A percentile compares a stretch with the other conserved stretches of the same genome.
These are phyloP conservation scores for Collichthys lucidus DNA, from an alignment of 2,113 vertebrate species.

Conservation along the genomic window DNA sequence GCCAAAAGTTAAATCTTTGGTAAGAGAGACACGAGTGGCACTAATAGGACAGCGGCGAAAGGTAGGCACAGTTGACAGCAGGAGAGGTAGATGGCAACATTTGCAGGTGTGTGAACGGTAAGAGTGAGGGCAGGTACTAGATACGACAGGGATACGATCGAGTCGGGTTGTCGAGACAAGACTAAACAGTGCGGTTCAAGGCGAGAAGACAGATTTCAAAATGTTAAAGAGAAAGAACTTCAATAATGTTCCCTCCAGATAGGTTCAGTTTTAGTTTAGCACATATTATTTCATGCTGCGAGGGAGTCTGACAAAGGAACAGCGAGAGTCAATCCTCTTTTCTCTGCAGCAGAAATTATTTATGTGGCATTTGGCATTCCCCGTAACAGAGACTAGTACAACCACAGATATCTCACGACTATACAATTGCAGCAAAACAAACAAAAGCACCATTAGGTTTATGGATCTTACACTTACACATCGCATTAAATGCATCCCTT, in stretches of 20 bases:
- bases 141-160: neutral
- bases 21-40: slow-evolving; percentile 2
- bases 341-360: slow-evolving; percentile 58
- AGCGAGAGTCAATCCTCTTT: slow-evolving; percentile 53
- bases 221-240: slow-evolving; percentile 17
- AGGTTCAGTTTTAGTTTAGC: slow-evolving; percentile 49
- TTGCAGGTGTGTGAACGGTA: neutral
- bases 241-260: neutral
- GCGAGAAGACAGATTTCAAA: neutral
- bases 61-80: neutral
- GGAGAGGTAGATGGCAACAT: neutral
- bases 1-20: neutral
- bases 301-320: slow-evolving; percentile 49
- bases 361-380: slow-evolving; percentile 62
- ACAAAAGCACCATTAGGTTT: slow-evolving; percentile 9
- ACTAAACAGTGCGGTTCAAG: too few relatives aligned
- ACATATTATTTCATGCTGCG: slow-evolving; percentile 50
- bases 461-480: neutral
- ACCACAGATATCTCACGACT: slow-evolving; percentile 11
- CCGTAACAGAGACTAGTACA: slow-evolving; percentile 32
- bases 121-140: neutral
- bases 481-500: slow-evolving; percentile 21
- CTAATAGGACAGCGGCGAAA: neutral
- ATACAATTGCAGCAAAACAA: neutral
- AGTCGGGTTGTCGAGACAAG: neutral